Conservation (phyloP, 2,888 invertebrate species). For the Nomada flava region DNA sequence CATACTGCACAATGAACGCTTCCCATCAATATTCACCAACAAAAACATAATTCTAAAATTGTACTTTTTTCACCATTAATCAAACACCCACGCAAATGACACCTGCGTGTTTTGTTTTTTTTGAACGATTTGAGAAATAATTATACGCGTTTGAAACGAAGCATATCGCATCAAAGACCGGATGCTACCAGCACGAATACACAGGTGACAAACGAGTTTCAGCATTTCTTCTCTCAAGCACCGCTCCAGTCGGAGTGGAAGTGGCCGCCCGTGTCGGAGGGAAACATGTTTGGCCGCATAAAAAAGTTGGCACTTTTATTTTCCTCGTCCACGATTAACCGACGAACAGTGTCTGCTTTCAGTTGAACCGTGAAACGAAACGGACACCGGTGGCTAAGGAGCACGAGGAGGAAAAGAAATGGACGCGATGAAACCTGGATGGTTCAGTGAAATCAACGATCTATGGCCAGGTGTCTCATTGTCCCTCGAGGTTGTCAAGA, state of each 20-base stretch:
- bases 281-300: constrained; percentile 71
- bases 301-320: constrained; percentile 58
- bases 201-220: constrained; percentile 53
- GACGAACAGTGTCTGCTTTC: constrained; percentile 49
- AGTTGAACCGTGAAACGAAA: constrained; percentile 42
- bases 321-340: constrained; percentile 43
- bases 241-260: constrained; percentile 26
- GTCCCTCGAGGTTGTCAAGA: constrained; percentile 92
- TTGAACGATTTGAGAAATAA: background rate
- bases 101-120: too few relatives aligned
- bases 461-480: constrained; percentile 96
- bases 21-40: too few relatives aligned
- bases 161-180: background rate
- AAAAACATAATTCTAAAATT: too few relatives aligned
- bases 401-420: constrained; percentile 82
- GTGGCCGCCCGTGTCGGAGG: constrained; percentile 32
- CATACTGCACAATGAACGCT: too few relatives aligned
- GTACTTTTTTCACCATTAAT: too few relatives aligned
- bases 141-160: background rate
- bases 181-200: constrained; percentile 37
- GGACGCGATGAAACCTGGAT: constrained; percentile 91
- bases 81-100: too few relatives aligned
- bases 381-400: background rate
- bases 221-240: constrained; percentile 19
- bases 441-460: constrained; percentile 97